A percentile compares a stretch with the other conserved stretches of the same genome.
phyloP scores from a whole-genome alignment of 2,113 vertebrate species.

The Sander vitreus region DNA sequence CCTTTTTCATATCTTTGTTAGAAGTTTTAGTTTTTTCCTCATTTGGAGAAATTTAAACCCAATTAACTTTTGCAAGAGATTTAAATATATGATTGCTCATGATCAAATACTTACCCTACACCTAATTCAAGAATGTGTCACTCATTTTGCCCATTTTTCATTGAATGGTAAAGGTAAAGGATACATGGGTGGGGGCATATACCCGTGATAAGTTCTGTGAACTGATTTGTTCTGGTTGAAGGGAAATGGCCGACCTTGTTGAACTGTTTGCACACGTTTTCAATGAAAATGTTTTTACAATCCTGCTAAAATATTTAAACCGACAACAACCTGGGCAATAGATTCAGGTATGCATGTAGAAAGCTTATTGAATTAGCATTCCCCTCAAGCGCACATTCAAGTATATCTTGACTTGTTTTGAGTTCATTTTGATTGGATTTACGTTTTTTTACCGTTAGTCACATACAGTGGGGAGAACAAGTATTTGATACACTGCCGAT shows the following conservation, averaged over 20 bases:
- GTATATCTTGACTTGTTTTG: not conserved
- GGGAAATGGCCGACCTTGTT: not conserved
- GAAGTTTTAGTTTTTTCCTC: not conserved
- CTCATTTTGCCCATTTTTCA: not conserved
- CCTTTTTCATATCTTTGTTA: not conserved
- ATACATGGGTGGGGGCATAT: not conserved
- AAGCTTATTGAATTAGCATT: not conserved
- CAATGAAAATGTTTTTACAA: not conserved
- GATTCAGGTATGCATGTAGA: not conserved
- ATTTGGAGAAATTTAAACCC: not conserved
- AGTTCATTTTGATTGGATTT: not conserved
- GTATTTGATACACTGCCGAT: no score
- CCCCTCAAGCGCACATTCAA: not conserved
- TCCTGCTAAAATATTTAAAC: not conserved
- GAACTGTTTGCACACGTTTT: not conserved
- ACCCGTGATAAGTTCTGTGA: not conserved
- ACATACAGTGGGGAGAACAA: no score
- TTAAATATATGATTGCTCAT: not conserved
- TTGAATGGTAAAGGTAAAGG: not conserved
- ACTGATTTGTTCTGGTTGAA: not conserved
- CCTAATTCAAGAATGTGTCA: not conserved
- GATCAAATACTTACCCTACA: not conserved
- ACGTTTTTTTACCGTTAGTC: not conserved
- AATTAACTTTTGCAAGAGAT: not conserved
- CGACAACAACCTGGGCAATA: not conserved